Percentiles rank a stretch among this genome's conserved stretches.
Conservation (phyloP, 2,888 invertebrate genomes). For the Calliphora vomitoria region DNA sequence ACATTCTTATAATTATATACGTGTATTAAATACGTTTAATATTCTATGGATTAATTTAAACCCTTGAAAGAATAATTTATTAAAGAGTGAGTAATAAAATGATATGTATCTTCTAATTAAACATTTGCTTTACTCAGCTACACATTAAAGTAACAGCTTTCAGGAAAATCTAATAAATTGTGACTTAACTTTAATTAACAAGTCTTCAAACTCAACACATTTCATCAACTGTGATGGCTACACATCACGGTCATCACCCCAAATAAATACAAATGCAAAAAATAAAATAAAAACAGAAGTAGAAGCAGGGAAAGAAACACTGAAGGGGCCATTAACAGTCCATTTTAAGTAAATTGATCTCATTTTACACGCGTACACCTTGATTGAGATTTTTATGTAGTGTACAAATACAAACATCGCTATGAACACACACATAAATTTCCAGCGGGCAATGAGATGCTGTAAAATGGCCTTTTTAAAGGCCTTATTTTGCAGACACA, state of each 20-base stretch:
- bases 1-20: no score
- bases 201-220: conserved; percentile 45
- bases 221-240: conserved; percentile 54
- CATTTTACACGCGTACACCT: conserved; percentile 70
- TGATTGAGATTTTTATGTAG: conserved; percentile 70
- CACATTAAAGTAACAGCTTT: conserved; percentile 43
- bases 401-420: conserved; percentile 36
- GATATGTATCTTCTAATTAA: no score
- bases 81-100: no score
- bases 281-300: neutral
- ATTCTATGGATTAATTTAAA: no score
- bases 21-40: no score
- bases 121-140: neutral
- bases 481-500: no score
- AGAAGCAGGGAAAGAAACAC: neutral
- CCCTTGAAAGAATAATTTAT: no score
- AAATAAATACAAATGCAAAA: neutral
- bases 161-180: conserved; percentile 24
- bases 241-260: conserved; percentile 29
- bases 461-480: no score
- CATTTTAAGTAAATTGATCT: conserved; percentile 69
- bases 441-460: no score
- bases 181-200: conserved; percentile 52
- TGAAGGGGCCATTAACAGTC: conserved; percentile 68
- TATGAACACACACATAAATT: neutral